These are phyloP conservation scores for Adelognathus sp. DNA, from an alignment of 2,888 invertebrate genomes.

Conservation along the genomic window DNA sequence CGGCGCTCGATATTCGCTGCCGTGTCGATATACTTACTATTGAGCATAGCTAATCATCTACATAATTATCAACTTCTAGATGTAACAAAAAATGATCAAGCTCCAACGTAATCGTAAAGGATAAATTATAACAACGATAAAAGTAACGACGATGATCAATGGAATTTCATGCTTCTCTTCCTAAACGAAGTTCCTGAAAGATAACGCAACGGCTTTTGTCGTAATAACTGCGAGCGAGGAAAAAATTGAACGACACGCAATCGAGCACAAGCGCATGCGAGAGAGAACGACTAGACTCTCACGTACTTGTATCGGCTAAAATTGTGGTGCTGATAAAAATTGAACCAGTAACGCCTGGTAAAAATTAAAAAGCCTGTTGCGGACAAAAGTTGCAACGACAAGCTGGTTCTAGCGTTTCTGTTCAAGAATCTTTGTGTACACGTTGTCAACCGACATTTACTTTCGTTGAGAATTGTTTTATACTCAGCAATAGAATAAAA, in stretches of 20 bases:
- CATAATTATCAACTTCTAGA: slow-evolving; percentile 31
- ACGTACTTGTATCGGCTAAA: slow-evolving; percentile 28
- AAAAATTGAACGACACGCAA: background rate
- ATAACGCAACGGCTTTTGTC: background rate
- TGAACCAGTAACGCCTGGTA: slow-evolving; percentile 41
- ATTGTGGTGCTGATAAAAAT: slow-evolving; percentile 53
- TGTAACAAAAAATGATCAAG: slow-evolving; percentile 25
- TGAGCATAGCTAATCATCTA: slow-evolving; percentile 37
- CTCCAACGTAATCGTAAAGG: slow-evolving; percentile 37
- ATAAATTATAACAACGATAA: slow-evolving; percentile 5
- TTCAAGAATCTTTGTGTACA: too few relatives aligned
- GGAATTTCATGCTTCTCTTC: slow-evolving; percentile 21
- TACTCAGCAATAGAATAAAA: too few relatives aligned
- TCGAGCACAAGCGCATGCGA: slow-evolving; percentile 50
- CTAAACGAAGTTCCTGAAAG: background rate
- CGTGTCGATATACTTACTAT: slow-evolving; percentile 44
- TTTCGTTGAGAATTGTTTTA: too few relatives aligned
- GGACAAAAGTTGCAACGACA: slow-evolving; percentile 33
- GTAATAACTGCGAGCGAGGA: background rate
- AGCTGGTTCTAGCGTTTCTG: slow-evolving; percentile 19
- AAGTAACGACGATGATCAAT: background rate
- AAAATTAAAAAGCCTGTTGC: slow-evolving; percentile 53
- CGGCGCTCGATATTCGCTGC: background rate
- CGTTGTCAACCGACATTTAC: too few relatives aligned
- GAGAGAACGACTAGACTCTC: slow-evolving; percentile 7